Conservation (phyloP, 2,888 invertebrate species). For the Neria commutata region DNA sequence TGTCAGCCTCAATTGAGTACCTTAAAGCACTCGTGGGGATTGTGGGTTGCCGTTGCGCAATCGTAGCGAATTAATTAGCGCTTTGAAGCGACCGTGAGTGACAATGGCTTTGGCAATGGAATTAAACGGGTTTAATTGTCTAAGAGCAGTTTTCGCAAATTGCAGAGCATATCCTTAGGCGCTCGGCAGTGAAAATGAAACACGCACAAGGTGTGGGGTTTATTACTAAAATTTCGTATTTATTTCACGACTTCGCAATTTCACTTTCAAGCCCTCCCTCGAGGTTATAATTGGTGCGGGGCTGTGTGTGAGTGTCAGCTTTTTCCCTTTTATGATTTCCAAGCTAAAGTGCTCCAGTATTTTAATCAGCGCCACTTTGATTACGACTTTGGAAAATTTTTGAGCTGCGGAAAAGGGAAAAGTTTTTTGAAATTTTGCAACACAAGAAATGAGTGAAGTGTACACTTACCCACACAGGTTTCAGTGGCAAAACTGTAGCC, state of each 20-base stretch:
- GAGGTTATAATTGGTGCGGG: constrained; percentile 42
- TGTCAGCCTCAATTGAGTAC: neutral
- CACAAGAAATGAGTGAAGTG: neutral
- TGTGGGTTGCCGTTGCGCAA: no score
- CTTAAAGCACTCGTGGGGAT: no score
- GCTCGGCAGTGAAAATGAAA: neutral
- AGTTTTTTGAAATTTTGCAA: neutral
- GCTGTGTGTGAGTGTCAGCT: constrained; percentile 43
- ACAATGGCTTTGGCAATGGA: no score
- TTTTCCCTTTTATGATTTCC: constrained; percentile 35
- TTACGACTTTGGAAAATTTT: constrained; percentile 53
- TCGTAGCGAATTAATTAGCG: neutral
- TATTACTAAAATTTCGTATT: constrained; percentile 33
- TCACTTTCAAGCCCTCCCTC: constrained; percentile 44
- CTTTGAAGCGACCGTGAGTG: no score
- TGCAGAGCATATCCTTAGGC: neutral
- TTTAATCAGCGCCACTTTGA: constrained; percentile 53
- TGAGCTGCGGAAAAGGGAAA: constrained; percentile 41
- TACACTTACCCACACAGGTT: constrained; percentile 56
- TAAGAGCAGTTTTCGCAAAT: neutral
- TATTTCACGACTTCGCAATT: constrained; percentile 37
- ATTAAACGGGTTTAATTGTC: neutral
- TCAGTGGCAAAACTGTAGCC: constrained; percentile 61
- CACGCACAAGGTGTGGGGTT: constrained; percentile 2
- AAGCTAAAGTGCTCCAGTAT: constrained; percentile 49